Conservation (phyloP, 2,888 invertebrate genomes). For the Tipula helvola region DNA sequence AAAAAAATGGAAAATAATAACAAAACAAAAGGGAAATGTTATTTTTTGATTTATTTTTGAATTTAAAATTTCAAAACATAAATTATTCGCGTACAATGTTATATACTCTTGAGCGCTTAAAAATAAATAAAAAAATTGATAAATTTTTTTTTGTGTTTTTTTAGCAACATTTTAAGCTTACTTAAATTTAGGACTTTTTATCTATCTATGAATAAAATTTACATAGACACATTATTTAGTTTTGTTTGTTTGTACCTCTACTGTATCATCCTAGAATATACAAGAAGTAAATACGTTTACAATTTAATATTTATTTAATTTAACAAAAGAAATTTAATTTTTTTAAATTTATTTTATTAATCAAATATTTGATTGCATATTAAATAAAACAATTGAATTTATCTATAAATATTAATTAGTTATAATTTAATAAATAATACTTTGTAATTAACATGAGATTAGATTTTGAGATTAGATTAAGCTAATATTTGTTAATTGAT, state of each 20-base stretch:
- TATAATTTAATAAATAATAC: neutral
- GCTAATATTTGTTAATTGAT: neutral
- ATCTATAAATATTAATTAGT: neutral
- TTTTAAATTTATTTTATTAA: neutral
- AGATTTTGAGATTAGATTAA: neutral
- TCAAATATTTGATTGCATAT: neutral
- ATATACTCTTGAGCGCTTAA: constrained; percentile 7
- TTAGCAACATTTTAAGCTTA: neutral
- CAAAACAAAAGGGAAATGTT: constrained; percentile 11
- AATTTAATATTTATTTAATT: too few relatives aligned
- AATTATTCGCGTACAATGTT: constrained; percentile 9
- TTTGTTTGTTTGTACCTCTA: neutral
- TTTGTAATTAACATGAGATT: neutral
- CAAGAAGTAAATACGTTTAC: too few relatives aligned
- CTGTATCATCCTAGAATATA: too few relatives aligned
- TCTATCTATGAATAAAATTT: neutral
- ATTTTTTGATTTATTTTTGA: constrained; percentile 11
- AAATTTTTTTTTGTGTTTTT: neutral
- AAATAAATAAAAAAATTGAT: neutral
- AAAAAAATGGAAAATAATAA: constrained; percentile 9
- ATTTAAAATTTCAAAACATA: constrained; percentile 10
- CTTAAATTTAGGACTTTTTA: neutral
- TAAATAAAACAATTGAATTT: neutral
- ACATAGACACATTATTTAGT: neutral
- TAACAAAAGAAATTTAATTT: neutral